Evolutionary conservation across 2,797 vertebrate species (phyloP), one percentile per base, ranked within the genome.

Genomic region (Parauchenoglanis punctatus): DNA sequence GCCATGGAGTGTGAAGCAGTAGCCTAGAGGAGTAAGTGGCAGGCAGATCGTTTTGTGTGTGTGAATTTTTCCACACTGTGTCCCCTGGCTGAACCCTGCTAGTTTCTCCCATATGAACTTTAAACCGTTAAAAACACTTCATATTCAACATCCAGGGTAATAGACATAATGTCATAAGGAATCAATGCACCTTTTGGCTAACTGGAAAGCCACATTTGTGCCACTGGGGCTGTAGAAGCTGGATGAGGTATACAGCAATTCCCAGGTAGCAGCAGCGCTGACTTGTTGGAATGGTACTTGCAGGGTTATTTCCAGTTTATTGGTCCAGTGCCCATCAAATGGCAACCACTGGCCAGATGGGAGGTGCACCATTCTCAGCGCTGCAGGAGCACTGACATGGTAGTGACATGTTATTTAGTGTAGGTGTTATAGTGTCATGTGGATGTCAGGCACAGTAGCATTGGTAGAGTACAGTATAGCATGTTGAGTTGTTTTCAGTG

Each of bases 11-110:
- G 92, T 93, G 93, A 94, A 83, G 59, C 87, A 88, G 84, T n/a
- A 90, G 92, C 87, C 78, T 46, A 25, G 88, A 92, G 76, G 89
- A 93, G 76, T 89, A 87, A 75, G 87, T 89, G 91, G 92, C 88
- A 91, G 93, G 89, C 91, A 92, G 90, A 90, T 94, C 86, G 92
- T 67, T 65, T 95, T 28, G 85, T 89, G 70, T 85, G 85, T 70
- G 44, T 31, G 81, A 67, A 35, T 54, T 17, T 52, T 23, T 68
- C 46, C n/a, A 87, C 35, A 75, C 67, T 1, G 28, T 76, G 81
- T 46, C 35, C 86, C 88, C 89, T 88, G 81, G 7, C 35, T 94
- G 92, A 94, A 92, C 92, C 46, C 58, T 88, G 88, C 86, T 80
- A 65, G 67, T 56, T 91, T 90, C 72, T 49, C 17, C 61, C 10